Evolutionary conservation across 2,888 invertebrate species (phyloP), one percentile per base, ranked within the genome.

Genomic region (Cybosia mesomella): DNA sequence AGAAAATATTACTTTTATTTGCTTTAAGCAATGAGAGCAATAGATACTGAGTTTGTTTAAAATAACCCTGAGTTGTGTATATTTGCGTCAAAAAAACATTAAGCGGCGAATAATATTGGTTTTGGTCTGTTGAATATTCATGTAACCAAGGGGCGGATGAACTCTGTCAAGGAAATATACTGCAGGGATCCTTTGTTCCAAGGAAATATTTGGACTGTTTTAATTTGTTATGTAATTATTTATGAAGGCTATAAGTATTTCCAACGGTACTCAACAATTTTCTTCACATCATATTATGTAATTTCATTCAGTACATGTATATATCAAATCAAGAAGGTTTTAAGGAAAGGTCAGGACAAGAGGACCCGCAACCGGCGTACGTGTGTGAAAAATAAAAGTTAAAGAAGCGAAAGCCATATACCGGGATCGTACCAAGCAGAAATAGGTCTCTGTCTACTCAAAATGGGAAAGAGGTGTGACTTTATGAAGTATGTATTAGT

Each of bases 61-160:
- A 24, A 55, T 55, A 22, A 22, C 21, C 24, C 55, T 55, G 24
- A 24, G 22, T 18, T 58, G 18, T 28, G 7, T 57, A 58, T 58
- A 9, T 58, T 24, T 28, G 18, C 28, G 32, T 32, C 21, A 13
- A 54, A 22, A 21, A 21, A 13, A 54, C 13, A 54, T 54, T 54
- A 13, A 22, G 54, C 54, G 13, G 54, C 54, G 54, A 54, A 68
- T 64, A 69, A 68, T 61, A 66, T 75, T 68, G 62, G 39, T 22
- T 72, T 60, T 69, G 54, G 61, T 67, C 64, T 70, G 58, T 82
- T 83, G 70, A 83, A 83, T 84, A 84, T 84, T 79, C 73, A 84
- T 76, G 64, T 62, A 53, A 71, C 59, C 34, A 64, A 32, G 67
- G 64, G 63, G 74, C 76, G 75, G 79, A 72, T 74, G 69, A 69